These are phyloP conservation scores for Cossypha polioptera DNA, from an alignment of 2,797 vertebrate genomes.

Conservation along the genomic window DNA sequence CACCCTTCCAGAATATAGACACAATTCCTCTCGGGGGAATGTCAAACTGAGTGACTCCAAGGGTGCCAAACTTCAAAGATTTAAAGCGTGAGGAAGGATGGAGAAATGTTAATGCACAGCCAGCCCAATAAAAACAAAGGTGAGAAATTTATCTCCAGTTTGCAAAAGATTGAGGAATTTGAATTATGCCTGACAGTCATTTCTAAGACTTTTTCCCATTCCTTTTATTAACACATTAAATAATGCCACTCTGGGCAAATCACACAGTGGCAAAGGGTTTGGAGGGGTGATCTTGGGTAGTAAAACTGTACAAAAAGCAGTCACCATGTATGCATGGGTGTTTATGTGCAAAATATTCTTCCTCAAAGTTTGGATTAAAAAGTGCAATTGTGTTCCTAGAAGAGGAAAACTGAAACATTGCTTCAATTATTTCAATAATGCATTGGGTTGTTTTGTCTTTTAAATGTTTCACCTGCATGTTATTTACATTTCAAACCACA, in stretches of 20 bases:
- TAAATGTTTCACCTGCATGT: neutral
- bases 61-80: constrained; percentile 50
- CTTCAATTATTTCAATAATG: neutral
- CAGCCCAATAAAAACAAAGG: constrained; percentile 4
- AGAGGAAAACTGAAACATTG: neutral
- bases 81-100: constrained; percentile 44
- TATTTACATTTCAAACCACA: neutral
- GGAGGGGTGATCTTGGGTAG: neutral
- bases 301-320: neutral
- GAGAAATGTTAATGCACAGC: neutral
- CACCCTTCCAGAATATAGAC: neutral
- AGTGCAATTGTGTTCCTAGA: neutral
- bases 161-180: constrained; percentile 4
- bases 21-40: constrained; percentile 35
- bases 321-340: neutral
- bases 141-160: neutral
- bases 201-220: neutral
- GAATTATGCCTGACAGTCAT: neutral
- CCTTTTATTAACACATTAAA: neutral
- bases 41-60: constrained; percentile 26
- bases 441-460: neutral
- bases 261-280: neutral
- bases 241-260: neutral
- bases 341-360: neutral
- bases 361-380: neutral